Evolutionary conservation across 2,888 invertebrate genomes (phyloP), one percentile per base, ranked within the genome.

Genomic region (Germaria angustata): DNA sequence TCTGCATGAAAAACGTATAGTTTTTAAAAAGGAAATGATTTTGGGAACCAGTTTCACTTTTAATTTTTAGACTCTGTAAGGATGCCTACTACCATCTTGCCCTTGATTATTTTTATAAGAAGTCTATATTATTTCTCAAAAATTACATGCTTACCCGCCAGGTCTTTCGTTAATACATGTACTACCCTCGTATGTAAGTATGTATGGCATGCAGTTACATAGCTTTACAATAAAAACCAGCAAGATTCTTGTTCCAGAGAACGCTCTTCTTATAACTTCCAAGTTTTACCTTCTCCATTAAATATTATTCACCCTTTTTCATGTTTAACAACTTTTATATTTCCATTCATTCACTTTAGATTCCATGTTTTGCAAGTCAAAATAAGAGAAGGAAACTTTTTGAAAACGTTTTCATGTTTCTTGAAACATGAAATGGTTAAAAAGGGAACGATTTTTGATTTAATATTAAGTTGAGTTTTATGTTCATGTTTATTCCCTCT

Each of bases 381-480:
- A 28, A 8, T 5, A 55, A 41, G 6, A 32, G 15, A 15, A 6
- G 3, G 15, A 68, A 68, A 41, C 6, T 55, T 63, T 63, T 46
- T 9, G 44, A 61, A 77, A 61, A 32, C 41, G 68, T 69, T 69
- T 59, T 53, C 22, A 22, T 72, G 55, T 57, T 59, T 51, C 17
- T 61, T 36, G 32, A 36, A 36, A 34, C 2, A 15, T 20, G 28
- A 36, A 39, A 17, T 39, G 20, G 20, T 28, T 22, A 44, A 66
- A 9, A 53, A 15, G 57, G 20, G 15, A 24, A 44, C 22, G 20
- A 32, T 34, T 75, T 82, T 75, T 69, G 63, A 75, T 82, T 82
- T 65, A 65, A 46, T 44, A 65, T 59, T 79, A 79, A 82, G 79
- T 76, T 82, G 53, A 66, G 66, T 82, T 75, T 79, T 75, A 71